phyloP scores from a whole-genome alignment of 2,113 vertebrate genomes.

The Actenoides lindsayi region DNA sequence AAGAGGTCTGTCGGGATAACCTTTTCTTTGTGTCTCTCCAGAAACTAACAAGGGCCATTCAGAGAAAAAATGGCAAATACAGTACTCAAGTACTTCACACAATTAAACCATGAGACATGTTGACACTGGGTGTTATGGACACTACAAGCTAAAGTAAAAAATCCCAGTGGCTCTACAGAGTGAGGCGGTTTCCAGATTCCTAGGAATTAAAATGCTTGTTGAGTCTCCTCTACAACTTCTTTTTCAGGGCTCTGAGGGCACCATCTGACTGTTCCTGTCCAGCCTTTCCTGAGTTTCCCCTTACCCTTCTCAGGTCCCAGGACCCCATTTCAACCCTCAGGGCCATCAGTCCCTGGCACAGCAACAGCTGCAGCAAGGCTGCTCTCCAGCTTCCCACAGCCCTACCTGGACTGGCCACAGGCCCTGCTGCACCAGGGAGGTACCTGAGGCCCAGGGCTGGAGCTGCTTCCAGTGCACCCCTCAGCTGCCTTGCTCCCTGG shows the following conservation, averaged over 20 bases:
- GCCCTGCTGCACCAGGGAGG: fast-evolving
- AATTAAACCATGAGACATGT: neutral
- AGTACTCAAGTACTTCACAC: neutral
- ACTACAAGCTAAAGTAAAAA: neutral
- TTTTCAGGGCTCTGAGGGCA: neutral
- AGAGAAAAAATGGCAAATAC: neutral
- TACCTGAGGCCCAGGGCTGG: neutral
- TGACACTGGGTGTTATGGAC: neutral
- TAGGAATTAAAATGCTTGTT: neutral
- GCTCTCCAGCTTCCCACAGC: neutral
- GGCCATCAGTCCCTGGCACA: neutral
- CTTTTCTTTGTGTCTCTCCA: neutral
- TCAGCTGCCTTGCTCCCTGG: neutral
- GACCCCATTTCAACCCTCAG: neutral
- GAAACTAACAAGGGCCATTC: neutral
- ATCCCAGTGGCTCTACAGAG: neutral
- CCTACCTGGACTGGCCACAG: neutral
- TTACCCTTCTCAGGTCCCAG: neutral
- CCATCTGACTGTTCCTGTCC: neutral
- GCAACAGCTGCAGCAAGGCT: neutral
- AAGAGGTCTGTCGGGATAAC: neutral
- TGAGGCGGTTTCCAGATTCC: neutral
- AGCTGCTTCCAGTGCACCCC: neutral
- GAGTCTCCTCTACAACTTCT: neutral
- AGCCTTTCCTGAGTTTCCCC: neutral